Evolutionary conservation across 2,113 vertebrate species (phyloP).

Genomic region (Struthidea cinerea): DNA sequence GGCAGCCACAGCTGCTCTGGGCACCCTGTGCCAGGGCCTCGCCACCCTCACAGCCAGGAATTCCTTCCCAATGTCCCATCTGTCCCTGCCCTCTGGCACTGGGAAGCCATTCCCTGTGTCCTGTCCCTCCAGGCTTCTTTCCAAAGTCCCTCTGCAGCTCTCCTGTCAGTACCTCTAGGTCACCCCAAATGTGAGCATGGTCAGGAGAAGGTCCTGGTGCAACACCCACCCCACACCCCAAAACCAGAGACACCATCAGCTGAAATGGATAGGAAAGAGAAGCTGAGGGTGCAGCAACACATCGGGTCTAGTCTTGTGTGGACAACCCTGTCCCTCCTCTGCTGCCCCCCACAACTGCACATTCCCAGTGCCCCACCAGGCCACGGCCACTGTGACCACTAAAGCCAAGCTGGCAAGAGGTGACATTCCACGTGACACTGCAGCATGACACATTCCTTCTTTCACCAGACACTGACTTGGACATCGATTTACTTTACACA

Average conservation of each 20-base stretch:
- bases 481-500: rapidly evolving
- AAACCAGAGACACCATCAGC: background rate
- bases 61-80: background rate
- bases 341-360: rapidly evolving
- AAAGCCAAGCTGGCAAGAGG: background rate
- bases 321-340: background rate
- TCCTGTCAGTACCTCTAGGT: background rate
- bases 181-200: rapidly evolving
- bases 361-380: background rate
- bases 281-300: background rate
- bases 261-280: background rate
- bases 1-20: background rate
- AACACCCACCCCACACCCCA: background rate
- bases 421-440: background rate
- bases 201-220: background rate
- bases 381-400: rapidly evolving
- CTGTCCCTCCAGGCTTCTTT: background rate
- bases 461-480: background rate
- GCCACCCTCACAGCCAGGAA: rapidly evolving
- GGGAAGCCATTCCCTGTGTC: background rate
- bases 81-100: background rate
- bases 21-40: background rate
- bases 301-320: background rate
- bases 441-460: rapidly evolving
- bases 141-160: background rate